Conservation (phyloP, 2,113 vertebrate species). For the Grus americana region DNA sequence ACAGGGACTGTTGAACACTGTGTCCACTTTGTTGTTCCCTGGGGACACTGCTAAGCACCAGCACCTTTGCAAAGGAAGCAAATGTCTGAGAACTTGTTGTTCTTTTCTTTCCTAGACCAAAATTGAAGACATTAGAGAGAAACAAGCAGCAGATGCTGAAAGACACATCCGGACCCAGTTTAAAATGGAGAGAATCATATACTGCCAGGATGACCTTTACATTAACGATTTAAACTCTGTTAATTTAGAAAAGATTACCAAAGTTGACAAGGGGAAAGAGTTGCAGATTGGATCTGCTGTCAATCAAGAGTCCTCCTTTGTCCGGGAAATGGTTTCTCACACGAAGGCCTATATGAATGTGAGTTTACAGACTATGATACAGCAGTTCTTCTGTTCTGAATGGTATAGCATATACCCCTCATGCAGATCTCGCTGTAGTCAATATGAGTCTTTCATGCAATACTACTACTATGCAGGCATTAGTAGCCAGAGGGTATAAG, state of each 20-base stretch:
- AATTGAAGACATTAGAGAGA: slow-evolving; percentile 76
- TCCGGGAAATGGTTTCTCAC: slow-evolving; percentile 40
- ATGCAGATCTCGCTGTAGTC: neutral
- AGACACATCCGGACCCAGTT: slow-evolving; percentile 79
- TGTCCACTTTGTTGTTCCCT: neutral
- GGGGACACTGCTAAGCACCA: neutral
- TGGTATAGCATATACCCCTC: neutral
- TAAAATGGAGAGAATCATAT: slow-evolving; percentile 85
- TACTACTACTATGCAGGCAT: neutral
- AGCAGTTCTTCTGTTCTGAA: neutral
- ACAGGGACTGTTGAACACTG: neutral
- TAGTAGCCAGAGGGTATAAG: neutral
- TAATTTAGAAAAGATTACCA: neutral
- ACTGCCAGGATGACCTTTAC: slow-evolving; percentile 85
- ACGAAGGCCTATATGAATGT: slow-evolving; percentile 61
- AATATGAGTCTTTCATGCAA: neutral
- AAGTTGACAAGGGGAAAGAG: neutral
- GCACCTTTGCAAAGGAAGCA: neutral
- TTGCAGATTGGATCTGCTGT: fast-evolving
- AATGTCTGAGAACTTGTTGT: neutral
- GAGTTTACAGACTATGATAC: neutral
- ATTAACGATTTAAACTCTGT: neutral
- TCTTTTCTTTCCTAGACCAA: slow-evolving; percentile 65
- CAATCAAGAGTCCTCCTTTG: neutral
- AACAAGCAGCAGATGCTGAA: slow-evolving; percentile 71